These are phyloP conservation scores for Maccullochella peelii DNA, from an alignment of 2,113 vertebrate genomes.

Conservation along the genomic window DNA sequence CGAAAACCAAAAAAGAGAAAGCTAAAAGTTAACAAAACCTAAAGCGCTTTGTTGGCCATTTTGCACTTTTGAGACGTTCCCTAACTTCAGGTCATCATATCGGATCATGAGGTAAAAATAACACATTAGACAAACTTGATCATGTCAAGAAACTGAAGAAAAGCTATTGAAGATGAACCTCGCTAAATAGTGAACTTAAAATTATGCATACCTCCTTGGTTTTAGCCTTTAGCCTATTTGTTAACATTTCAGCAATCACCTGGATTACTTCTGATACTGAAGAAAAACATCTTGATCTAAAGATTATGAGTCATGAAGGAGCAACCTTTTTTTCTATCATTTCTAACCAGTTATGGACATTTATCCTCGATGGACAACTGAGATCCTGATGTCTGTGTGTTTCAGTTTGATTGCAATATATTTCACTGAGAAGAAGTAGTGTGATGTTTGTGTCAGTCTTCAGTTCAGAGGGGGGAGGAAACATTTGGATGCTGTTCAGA, in stretches of 20 bases:
- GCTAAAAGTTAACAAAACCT: too few species aligned
- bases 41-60: too few species aligned
- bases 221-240: not conserved
- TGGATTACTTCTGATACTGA: not conserved
- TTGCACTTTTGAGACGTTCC: too few species aligned
- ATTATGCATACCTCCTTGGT: not conserved
- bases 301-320: not conserved
- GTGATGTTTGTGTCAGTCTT: not conserved
- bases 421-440: not conserved
- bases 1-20: too few species aligned
- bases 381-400: not conserved
- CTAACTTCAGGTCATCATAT: too few species aligned
- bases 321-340: not conserved
- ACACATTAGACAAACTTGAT: too few species aligned
- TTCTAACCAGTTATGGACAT: not conserved
- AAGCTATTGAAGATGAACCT: too few species aligned
- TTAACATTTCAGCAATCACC: too few species aligned
- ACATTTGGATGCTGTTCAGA: not conserved
- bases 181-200: too few species aligned
- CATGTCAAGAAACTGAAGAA: too few species aligned
- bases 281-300: not conserved
- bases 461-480: not conserved
- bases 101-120: too few species aligned
- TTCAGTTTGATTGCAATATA: not conserved
- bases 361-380: not conserved